A percentile compares a stretch with the other conserved stretches of the same genome.
Evolutionary conservation across 2,888 invertebrate genomes (phyloP).

Genomic region (Trachelus iudaicus): DNA sequence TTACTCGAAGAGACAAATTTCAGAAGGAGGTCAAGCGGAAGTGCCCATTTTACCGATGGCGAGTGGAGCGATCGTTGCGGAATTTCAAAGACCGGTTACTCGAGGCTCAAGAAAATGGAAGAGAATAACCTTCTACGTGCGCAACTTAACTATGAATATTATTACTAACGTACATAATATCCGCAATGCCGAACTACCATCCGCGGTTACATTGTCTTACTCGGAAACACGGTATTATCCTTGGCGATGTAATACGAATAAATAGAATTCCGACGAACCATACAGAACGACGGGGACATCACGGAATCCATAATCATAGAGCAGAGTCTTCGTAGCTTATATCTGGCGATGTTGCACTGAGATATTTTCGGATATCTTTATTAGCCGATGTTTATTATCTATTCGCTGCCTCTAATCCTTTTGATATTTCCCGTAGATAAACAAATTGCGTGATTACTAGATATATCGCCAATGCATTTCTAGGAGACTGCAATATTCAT

Average conservation of each 20-base stretch:
- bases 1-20: not conserved
- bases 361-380: slow-evolving; percentile 58
- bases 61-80: too few relatives aligned
- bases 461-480: slow-evolving; percentile 33
- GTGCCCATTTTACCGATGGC: not conserved
- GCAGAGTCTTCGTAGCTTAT: not conserved
- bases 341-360: slow-evolving; percentile 24
- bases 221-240: not conserved
- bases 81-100: not conserved
- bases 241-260: not conserved
- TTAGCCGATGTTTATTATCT: slow-evolving; percentile 61
- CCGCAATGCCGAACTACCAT: not conserved
- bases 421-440: slow-evolving; percentile 58
- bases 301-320: slow-evolving; percentile 48
- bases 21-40: not conserved
- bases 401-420: slow-evolving; percentile 57
- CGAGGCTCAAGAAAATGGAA: not conserved
- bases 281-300: slow-evolving; percentile 23
- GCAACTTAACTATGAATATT: not conserved
- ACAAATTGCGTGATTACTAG: slow-evolving; percentile 54
- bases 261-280: slow-evolving; percentile 23
- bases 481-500: slow-evolving; percentile 51
- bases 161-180: not conserved
- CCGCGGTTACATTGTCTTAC: not conserved
- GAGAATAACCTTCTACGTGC: not conserved